Conservation (phyloP, 2,797 vertebrate species). For the Sebastes kiyomatsui region DNA sequence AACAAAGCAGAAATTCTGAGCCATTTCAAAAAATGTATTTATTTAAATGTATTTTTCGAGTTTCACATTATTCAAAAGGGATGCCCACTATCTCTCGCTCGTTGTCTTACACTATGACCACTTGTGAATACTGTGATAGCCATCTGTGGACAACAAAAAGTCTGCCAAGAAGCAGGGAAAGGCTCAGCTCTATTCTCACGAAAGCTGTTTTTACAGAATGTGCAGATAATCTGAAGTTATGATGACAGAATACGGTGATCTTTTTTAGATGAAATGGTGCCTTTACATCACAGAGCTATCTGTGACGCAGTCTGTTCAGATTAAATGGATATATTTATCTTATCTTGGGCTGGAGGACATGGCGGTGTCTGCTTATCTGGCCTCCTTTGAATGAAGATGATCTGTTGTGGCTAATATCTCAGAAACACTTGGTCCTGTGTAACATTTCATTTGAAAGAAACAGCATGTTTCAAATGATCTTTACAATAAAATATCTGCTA, state of each 20-base stretch:
- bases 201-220: neutral
- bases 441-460: neutral
- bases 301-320: neutral
- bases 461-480: neutral
- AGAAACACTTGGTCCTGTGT: neutral
- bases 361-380: neutral
- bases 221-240: neutral
- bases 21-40: neutral
- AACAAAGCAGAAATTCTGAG: neutral
- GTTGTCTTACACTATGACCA: neutral
- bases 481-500: neutral
- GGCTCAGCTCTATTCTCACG: neutral
- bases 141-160: neutral
- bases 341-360: neutral
- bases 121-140: neutral
- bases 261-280: neutral
- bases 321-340: neutral
- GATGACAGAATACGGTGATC: neutral
- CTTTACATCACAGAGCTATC: neutral
- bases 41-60: neutral
- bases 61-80: neutral
- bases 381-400: neutral
- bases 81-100: neutral
- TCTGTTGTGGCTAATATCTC: neutral
- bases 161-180: neutral